Conservation (phyloP, 2,888 invertebrate species). For the Idaea biselata region DNA sequence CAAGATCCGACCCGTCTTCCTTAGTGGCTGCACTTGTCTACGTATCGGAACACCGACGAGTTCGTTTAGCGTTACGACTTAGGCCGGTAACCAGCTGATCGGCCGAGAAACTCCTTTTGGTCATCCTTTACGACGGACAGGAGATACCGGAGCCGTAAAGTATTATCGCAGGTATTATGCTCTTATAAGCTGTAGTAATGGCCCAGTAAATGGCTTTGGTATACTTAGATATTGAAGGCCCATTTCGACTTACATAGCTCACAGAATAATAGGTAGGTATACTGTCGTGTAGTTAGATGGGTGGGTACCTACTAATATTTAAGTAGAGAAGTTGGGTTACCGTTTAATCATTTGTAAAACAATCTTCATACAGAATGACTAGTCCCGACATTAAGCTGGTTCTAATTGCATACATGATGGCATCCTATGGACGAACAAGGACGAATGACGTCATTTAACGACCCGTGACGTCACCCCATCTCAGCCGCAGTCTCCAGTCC, state of each 20-base stretch:
- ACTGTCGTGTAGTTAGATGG: neutral
- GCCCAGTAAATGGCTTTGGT: too few relatives aligned
- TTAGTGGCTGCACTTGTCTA: too few relatives aligned
- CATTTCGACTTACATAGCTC: neutral
- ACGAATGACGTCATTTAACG: slow-evolving; percentile 69
- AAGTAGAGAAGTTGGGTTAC: neutral
- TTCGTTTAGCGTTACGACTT: too few relatives aligned
- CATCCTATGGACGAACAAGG: slow-evolving; percentile 47
- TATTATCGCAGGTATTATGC: too few relatives aligned
- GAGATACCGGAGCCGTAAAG: too few relatives aligned
- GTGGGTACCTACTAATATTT: neutral
- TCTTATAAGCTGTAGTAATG: too few relatives aligned
- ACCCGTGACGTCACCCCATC: slow-evolving; percentile 70
- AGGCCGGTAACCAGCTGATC: too few relatives aligned
- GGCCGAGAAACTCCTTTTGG: too few relatives aligned
- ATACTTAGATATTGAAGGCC: neutral
- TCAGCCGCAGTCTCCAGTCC: slow-evolving; percentile 54
- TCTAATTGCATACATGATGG: slow-evolving; percentile 46
- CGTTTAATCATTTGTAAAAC: slow-evolving; percentile 16
- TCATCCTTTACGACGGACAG: too few relatives aligned
- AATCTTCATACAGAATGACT: slow-evolving; percentile 23
- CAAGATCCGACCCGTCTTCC: too few relatives aligned
- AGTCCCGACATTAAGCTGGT: slow-evolving; percentile 25
- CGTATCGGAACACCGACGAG: too few relatives aligned
- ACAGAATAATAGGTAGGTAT: neutral